A percentile compares a stretch with the other conserved stretches of the same genome.
Conservation (phyloP, 2,888 invertebrate species). For the Thymelicus lineola region DNA sequence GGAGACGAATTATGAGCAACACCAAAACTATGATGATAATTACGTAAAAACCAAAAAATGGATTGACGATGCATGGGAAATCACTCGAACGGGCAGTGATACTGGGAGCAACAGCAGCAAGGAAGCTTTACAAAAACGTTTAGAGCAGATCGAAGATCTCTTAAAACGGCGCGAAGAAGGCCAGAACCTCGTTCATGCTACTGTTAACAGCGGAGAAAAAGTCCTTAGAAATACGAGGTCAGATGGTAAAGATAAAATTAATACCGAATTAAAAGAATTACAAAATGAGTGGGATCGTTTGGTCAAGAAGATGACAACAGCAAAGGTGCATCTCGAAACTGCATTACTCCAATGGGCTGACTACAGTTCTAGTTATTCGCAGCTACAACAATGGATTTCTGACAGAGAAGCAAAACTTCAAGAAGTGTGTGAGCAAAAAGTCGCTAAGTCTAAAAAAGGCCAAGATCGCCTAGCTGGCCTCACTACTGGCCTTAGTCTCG, state of each 20-base stretch:
- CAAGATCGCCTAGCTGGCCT: conserved; percentile 88
- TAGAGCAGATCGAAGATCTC: conserved; percentile 92
- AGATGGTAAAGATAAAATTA: conserved; percentile 95
- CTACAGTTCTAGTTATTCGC: conserved; percentile 96
- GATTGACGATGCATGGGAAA: conserved; percentile 94
- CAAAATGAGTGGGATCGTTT: conserved; percentile 97
- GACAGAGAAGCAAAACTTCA: conserved; percentile 96
- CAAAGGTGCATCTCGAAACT: conserved; percentile 96
- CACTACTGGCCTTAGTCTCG: conserved; percentile 90
- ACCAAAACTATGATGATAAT: conserved; percentile 91
- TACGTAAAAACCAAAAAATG: conserved; percentile 91
- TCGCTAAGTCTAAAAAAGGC: conserved; percentile 91
- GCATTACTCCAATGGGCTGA: conserved; percentile 97
- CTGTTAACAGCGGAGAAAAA: conserved; percentile 96
- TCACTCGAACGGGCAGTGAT: conserved; percentile 92
- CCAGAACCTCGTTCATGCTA: conserved; percentile 93
- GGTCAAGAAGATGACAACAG: conserved; percentile 95
- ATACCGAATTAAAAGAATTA: conserved; percentile 93
- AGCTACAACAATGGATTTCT: conserved; percentile 97
- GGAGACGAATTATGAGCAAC: conserved; percentile 94
- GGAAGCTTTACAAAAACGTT: conserved; percentile 92
- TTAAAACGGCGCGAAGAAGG: conserved; percentile 93
- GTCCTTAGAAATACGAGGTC: conserved; percentile 94
- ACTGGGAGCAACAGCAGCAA: conserved; percentile 91
- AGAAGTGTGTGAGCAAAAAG: conserved; percentile 94